Percentiles rank a stretch among this genome's conserved stretches.
Evolutionary conservation across 2,888 invertebrate genomes (phyloP).

Genomic region (Dilophus febrilis): DNA sequence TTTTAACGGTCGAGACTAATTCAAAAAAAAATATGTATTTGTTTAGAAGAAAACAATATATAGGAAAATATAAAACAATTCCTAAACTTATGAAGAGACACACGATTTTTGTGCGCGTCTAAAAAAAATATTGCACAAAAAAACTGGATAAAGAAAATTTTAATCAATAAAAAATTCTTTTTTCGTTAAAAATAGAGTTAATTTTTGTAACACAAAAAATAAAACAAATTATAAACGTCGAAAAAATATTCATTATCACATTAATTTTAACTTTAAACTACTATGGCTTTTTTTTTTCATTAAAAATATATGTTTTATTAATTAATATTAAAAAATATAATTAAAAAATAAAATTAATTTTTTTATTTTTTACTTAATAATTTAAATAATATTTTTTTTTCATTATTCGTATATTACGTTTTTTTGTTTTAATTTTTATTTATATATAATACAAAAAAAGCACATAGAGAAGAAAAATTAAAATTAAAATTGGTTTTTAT

Average conservation of each 20-base stretch:
- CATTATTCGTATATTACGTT: background rate
- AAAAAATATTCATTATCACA: too few species aligned
- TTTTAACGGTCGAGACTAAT: too few species aligned
- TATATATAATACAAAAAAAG: slow-evolving; percentile 1
- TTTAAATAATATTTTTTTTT: background rate
- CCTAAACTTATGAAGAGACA: too few species aligned
- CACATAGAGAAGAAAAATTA: slow-evolving; percentile 1
- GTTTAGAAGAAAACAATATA: too few species aligned
- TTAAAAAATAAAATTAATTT: too few species aligned
- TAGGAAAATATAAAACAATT: too few species aligned
- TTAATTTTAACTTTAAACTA: background rate
- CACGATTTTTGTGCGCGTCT: too few species aligned
- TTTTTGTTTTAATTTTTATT: background rate
- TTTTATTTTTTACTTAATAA: background rate
- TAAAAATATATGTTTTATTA: background rate
- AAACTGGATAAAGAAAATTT: background rate
- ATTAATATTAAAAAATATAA: too few species aligned
- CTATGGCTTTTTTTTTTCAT: background rate
- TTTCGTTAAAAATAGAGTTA: background rate
- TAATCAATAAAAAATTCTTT: background rate
- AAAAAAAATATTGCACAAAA: background rate
- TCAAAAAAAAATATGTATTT: slow-evolving; percentile 1
- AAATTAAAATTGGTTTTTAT: background rate
- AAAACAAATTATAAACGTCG: background rate
- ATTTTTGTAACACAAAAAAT: background rate